Conservation (phyloP, 2,113 vertebrate species). For the Gnathonemus longibarbis region DNA sequence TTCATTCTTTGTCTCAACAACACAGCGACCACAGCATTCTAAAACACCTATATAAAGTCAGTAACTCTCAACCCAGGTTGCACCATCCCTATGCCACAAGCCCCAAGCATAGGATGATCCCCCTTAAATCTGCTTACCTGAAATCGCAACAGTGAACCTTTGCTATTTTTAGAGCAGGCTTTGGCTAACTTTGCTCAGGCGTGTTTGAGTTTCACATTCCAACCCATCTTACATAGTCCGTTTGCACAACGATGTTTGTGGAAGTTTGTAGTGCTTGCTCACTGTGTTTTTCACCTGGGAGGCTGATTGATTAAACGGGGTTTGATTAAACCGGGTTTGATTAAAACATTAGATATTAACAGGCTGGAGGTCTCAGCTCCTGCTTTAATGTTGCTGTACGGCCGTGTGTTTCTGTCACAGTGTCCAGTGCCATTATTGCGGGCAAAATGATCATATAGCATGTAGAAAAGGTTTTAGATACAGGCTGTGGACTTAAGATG, state of each 20-base stretch:
- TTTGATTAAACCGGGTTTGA: neutral
- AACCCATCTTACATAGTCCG: neutral
- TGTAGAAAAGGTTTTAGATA: neutral
- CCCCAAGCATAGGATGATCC: neutral
- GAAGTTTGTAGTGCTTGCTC: neutral
- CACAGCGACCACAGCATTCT: neutral
- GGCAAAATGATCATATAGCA: neutral
- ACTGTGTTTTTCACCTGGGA: neutral
- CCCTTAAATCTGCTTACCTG: neutral
- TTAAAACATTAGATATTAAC: neutral
- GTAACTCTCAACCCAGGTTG: neutral
- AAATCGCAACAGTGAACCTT: neutral
- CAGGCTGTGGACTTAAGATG: neutral
- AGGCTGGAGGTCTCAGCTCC: neutral
- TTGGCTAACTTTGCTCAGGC: neutral
- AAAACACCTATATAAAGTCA: neutral
- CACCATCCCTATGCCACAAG: neutral
- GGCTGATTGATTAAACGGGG: neutral
- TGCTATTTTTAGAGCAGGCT: neutral
- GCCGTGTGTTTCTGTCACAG: neutral
- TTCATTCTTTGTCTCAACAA: neutral
- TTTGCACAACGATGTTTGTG: neutral
- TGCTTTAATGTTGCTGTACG: neutral
- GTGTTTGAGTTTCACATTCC: neutral
- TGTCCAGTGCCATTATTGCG: neutral